phyloP scores from a whole-genome alignment of 2,797 vertebrate genomes.

The Characodon lateralis region DNA sequence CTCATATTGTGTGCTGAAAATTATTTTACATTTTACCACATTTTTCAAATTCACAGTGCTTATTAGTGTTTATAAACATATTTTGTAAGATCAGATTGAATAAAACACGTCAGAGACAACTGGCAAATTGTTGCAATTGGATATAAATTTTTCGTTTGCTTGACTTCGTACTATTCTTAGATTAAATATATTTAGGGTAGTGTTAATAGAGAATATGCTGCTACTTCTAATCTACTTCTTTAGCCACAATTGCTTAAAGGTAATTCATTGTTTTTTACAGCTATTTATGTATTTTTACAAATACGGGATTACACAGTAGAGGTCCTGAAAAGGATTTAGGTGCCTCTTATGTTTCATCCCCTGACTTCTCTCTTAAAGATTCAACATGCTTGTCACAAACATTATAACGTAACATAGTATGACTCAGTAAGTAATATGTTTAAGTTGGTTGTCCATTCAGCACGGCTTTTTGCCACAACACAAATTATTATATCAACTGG shows the following conservation, averaged over 20 bases:
- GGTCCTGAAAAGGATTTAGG: constrained; percentile 15
- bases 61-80: not conserved
- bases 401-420: constrained; percentile 26
- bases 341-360: constrained; percentile 10
- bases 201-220: constrained; percentile 6
- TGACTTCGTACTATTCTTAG: not conserved
- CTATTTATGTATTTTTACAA: constrained; percentile 1
- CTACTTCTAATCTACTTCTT: constrained; percentile 10
- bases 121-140: not conserved
- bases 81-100: not conserved
- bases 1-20: not conserved
- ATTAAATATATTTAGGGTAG: constrained; percentile 6
- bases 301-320: not conserved
- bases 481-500: constrained; percentile 15
- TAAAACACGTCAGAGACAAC: not conserved
- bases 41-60: not conserved
- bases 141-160: not conserved
- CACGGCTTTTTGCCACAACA: constrained; percentile 18
- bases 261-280: constrained; percentile 3
- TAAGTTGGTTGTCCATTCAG: not conserved
- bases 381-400: constrained; percentile 37
- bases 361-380: constrained; percentile 10
- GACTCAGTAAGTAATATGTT: constrained; percentile 32
- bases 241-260: constrained; percentile 1
- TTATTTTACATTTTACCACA: not conserved